Evolutionary conservation across 2,113 vertebrate species (phyloP).

Genomic region (Oreochromis aureus): DNA sequence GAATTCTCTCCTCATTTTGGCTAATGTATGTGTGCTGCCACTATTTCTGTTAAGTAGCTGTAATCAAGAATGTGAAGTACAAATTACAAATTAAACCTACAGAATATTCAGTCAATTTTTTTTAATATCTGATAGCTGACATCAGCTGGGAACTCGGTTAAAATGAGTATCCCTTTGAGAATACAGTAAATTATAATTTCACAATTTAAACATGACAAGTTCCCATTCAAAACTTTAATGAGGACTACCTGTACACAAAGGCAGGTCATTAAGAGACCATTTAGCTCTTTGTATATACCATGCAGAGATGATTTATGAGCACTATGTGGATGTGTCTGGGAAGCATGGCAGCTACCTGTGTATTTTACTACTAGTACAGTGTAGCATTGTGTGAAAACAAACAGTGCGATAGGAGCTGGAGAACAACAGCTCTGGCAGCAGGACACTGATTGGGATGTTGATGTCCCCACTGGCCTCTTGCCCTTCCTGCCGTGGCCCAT

Average conservation of each 20-base stretch:
- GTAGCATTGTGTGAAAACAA: conserved; percentile 54
- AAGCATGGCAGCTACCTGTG: conserved; percentile 19
- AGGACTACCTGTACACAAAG: conserved; percentile 5
- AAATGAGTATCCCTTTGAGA: not conserved
- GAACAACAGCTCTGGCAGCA: conserved; percentile 43
- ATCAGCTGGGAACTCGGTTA: not conserved
- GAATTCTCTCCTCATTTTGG: not conserved
- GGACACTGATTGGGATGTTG: conserved; percentile 60
- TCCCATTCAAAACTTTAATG: not conserved
- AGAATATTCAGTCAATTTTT: not conserved
- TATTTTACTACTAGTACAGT: conserved; percentile 14
- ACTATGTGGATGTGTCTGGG: conserved; percentile 3
- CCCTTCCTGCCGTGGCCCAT: conserved; percentile 65
- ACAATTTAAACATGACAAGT: not conserved
- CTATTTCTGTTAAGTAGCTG: not conserved
- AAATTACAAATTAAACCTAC: not conserved
- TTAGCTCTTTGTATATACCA: conserved; percentile 24
- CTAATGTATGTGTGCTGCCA: not conserved
- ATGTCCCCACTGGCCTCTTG: conserved; percentile 54
- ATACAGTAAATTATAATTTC: not conserved
- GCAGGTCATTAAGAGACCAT: conserved; percentile 21
- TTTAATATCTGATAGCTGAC: not conserved
- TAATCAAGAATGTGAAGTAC: not conserved
- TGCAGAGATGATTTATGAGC: conserved; percentile 35
- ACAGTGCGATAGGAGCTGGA: conserved; percentile 11